Conservation (phyloP, 2,113 vertebrate genomes). For the Electrona antarctica region DNA sequence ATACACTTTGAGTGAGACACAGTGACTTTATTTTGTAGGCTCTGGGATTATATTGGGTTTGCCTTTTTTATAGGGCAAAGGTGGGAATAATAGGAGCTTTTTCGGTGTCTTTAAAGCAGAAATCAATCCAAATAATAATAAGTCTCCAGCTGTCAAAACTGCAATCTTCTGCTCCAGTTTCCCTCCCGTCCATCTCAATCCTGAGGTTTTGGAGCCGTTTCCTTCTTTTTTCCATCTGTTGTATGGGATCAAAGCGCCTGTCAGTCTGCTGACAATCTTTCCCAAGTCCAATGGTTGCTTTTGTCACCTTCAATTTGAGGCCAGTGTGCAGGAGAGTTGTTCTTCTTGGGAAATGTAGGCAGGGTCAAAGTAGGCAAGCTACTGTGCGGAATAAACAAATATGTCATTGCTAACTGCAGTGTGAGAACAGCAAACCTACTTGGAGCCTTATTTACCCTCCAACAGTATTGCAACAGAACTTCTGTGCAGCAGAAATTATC, state of each 20-base stretch:
- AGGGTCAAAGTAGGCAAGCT: neutral
- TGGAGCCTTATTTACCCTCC: too few relatives aligned
- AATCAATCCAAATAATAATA: neutral
- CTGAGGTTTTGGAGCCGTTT: neutral
- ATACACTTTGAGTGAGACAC: neutral
- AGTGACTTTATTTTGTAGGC: neutral
- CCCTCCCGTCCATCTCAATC: neutral
- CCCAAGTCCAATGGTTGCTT: neutral
- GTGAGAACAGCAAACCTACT: too few relatives aligned
- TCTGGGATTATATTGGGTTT: neutral
- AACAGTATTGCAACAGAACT: too few relatives aligned
- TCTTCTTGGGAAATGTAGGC: neutral
- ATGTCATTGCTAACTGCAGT: too few relatives aligned
- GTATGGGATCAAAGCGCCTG: neutral
- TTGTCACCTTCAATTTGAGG: neutral
- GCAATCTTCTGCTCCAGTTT: too few relatives aligned
- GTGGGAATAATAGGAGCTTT: neutral
- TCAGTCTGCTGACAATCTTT: neutral
- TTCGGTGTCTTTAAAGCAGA: neutral
- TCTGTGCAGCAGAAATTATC: too few relatives aligned
- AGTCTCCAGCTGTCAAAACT: neutral
- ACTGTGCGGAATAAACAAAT: too few relatives aligned
- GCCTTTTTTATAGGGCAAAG: neutral
- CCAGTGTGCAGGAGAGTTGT: neutral
- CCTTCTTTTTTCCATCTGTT: neutral